Evolutionary conservation across 2,888 invertebrate genomes (phyloP), one percentile per base, ranked within the genome.

Genomic region (Tenthredo notha): DNA sequence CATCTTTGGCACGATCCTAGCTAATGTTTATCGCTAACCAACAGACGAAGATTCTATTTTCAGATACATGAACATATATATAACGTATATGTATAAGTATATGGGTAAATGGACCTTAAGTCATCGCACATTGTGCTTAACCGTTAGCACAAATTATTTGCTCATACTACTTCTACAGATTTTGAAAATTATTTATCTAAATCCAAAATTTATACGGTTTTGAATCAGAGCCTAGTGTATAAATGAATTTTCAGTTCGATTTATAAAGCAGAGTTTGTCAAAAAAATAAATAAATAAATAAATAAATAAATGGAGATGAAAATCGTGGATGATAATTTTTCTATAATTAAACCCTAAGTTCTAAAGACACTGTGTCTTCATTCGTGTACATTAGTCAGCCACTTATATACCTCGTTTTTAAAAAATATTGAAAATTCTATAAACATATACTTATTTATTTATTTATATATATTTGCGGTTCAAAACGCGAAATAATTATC

Each of bases 1-100:
- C 72, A 74, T 74, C 72, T 74, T 74, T 43, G 72, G 72, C 72
- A 74, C 40, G 40, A 74, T 74, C 37, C 43, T 43, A 74, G 72
- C 21, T 74, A 74, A 74, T 43, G 43, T 43, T 74, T 74, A n/a
- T 43, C 40, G 40, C n/a, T 21, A 43, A 67, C 67, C 33, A 67
- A 33, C 18, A 33, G 33, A 67, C 43, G 25, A 18, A n/a, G 40
- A 74, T 74, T 74, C 72, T 74, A 74, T 74, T 74, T 74, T 43
- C 43, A 74, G 72, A 67, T 33, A 67, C 61, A 61, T 12, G 29
- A 25, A 25, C 25, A 12, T 61, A 10, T 33, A 37, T 33, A 37
- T 61, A 61, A 47, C 25, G n/a, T 25, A 25, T 25, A 4, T 33
- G 21, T 21, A 7, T 61, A 12, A 12, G 4, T 12, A n/a, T n/a